Percentiles rank a stretch among this genome's conserved stretches.
Conservation (phyloP, 1,140 invertebrate species). For the Nylanderia fulva region DNA sequence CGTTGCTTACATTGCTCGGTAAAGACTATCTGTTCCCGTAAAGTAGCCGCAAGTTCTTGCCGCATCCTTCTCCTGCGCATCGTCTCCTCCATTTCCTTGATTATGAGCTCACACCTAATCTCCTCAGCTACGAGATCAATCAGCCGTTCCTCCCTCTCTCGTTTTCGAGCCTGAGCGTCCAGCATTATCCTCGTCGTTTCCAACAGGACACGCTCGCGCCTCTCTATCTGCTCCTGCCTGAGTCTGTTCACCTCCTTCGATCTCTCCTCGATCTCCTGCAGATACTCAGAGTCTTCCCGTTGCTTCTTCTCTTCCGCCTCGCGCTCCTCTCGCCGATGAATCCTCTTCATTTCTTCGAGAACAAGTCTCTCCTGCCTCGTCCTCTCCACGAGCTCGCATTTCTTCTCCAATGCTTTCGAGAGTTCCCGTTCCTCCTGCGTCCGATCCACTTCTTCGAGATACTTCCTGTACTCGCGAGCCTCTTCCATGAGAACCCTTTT, state of each 20-base stretch:
- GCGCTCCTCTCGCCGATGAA: conserved; percentile 42
- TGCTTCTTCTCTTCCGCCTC: conserved; percentile 53
- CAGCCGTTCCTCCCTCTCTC: conserved; percentile 67
- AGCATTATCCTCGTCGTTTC: conserved; percentile 67
- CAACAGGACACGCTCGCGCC: conserved; percentile 63
- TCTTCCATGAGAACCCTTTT: conserved; percentile 49
- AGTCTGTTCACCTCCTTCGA: neutral
- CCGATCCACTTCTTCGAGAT: conserved; percentile 71
- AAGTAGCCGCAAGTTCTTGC: conserved; percentile 59
- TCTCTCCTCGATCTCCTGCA: conserved; percentile 64
- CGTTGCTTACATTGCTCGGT: conserved; percentile 70
- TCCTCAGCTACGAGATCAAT: conserved; percentile 77
- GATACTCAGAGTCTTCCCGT: conserved; percentile 59
- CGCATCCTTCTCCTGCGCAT: conserved; percentile 53
- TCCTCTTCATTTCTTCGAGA: conserved; percentile 64
- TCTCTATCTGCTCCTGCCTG: conserved; percentile 35
- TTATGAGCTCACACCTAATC: conserved; percentile 59
- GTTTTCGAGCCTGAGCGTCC: conserved; percentile 47
- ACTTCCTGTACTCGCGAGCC: conserved; percentile 67
- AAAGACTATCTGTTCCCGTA: conserved; percentile 75
- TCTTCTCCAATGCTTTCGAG: conserved; percentile 34
- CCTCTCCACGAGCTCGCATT: conserved; percentile 57
- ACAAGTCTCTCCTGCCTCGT: conserved; percentile 65
- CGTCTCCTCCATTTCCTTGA: conserved; percentile 57
- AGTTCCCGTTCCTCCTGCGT: conserved; percentile 68